Evolutionary conservation across 2,888 invertebrate species (phyloP).

Genomic region (Tholera decimalis): DNA sequence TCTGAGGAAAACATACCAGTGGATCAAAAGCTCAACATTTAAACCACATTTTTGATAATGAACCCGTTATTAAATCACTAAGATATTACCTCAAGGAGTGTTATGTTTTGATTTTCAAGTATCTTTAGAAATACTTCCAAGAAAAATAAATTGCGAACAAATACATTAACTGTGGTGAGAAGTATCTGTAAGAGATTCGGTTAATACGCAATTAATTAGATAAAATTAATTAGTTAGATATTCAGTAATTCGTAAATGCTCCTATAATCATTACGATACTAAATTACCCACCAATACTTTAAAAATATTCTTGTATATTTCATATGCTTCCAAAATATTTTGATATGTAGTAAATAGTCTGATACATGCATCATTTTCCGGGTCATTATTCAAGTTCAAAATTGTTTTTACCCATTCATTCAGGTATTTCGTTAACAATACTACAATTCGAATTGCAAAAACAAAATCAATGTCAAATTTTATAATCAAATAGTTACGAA

Average conservation of each 20-base stretch:
- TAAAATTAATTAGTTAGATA: background rate
- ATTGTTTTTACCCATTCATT: no score
- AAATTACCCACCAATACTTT: slow-evolving; percentile 42
- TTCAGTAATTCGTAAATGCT: background rate
- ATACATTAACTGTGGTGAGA: slow-evolving; percentile 2
- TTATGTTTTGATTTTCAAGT: background rate
- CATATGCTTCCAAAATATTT: slow-evolving; percentile 42
- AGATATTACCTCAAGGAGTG: background rate
- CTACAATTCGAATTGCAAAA: slow-evolving; percentile 33
- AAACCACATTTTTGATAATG: no score
- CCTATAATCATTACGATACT: background rate
- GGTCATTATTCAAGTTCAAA: no score
- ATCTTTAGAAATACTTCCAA: background rate
- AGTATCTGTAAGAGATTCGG: slow-evolving; percentile 1
- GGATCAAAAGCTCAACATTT: no score
- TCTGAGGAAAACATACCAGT: no score
- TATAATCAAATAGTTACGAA: background rate
- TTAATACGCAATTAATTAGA: no score
- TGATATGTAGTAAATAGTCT: slow-evolving; percentile 24
- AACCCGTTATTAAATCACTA: no score
- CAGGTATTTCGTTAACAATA: slow-evolving; percentile 14
- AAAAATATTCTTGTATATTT: slow-evolving; percentile 37
- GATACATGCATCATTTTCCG: no score
- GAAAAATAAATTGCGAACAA: background rate
- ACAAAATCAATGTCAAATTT: slow-evolving; percentile 36